phyloP scores from a whole-genome alignment of 2,113 vertebrate species.

The Macrotus californicus region DNA sequence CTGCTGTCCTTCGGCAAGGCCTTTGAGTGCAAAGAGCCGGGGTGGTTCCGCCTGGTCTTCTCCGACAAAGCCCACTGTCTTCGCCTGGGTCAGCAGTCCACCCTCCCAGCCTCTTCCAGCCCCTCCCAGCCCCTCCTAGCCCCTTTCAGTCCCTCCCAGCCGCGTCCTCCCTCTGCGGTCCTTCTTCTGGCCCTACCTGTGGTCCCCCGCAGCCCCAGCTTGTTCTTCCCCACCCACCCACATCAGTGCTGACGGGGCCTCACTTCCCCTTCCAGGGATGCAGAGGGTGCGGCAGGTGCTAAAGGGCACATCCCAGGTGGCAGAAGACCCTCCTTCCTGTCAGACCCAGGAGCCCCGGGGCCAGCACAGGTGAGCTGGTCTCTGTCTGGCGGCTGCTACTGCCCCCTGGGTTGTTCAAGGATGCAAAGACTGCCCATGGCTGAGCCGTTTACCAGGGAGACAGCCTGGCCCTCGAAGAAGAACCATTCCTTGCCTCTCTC shows the following conservation, averaged over 20 bases:
- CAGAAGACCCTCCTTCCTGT: slow-evolving; percentile 54
- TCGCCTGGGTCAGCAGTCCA: slow-evolving; percentile 83
- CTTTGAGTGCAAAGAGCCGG: slow-evolving; percentile 89
- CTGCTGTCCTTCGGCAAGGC: slow-evolving; percentile 89
- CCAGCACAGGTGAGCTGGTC: slow-evolving; percentile 78
- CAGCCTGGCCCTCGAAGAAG: slow-evolving; percentile 75
- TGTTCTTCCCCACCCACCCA: rapidly evolving
- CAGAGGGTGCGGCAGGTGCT: slow-evolving; percentile 87
- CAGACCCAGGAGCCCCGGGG: slow-evolving; percentile 72
- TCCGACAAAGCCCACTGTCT: slow-evolving; percentile 84
- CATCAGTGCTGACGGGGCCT: neutral
- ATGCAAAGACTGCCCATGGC: slow-evolving; percentile 81
- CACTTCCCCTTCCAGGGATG: slow-evolving; percentile 82
- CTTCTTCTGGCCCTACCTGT: no score
- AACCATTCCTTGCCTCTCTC: slow-evolving; percentile 69
- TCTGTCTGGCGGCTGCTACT: slow-evolving; percentile 54
- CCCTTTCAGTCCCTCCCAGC: neutral
- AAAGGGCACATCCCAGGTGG: slow-evolving; percentile 76
- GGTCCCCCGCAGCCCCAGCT: no score
- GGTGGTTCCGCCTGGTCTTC: slow-evolving; percentile 97
- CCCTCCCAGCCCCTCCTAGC: neutral
- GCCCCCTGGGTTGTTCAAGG: slow-evolving; percentile 81
- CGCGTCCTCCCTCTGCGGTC: neutral
- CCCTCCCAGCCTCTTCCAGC: neutral
- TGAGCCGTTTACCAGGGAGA: slow-evolving; percentile 82